Evolutionary conservation across 2,888 invertebrate species (phyloP).

Genomic region (Sminthurides aquaticus): DNA sequence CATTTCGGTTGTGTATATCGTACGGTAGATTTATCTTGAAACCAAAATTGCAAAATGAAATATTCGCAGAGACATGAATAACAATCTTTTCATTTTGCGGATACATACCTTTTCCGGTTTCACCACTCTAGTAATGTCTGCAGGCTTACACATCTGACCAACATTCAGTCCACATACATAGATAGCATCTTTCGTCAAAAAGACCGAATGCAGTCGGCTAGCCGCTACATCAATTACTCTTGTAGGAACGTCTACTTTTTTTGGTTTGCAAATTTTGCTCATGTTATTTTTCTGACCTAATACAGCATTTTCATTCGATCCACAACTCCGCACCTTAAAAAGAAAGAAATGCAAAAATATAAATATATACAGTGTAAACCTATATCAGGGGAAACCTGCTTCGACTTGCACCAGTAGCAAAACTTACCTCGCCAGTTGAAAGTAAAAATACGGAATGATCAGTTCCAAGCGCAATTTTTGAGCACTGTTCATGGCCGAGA

Average conservation of each 20-base stretch:
- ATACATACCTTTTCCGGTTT: conserved; percentile 43
- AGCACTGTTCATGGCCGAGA: conserved; percentile 47
- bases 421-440: conserved; percentile 58
- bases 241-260: conserved; percentile 43
- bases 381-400: too few species aligned
- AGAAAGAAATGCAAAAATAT: conserved; percentile 35
- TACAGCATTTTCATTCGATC: conserved; percentile 60
- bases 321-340: conserved; percentile 58
- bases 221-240: conserved; percentile 56
- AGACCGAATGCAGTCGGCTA: conserved; percentile 63
- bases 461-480: conserved; percentile 54
- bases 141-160: conserved; percentile 68
- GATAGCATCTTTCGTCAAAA: conserved; percentile 56
- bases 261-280: conserved; percentile 26
- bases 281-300: conserved; percentile 50
- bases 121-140: conserved; percentile 48
- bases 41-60: neutral
- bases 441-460: conserved; percentile 63
- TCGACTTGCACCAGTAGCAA: too few species aligned
- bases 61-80: too few species aligned
- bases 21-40: neutral
- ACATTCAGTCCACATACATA: conserved; percentile 75
- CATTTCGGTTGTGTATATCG: neutral
- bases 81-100: too few species aligned
- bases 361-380: too few species aligned